phyloP scores from a whole-genome alignment of 2,113 vertebrate species.

The Plecotus auritus region DNA sequence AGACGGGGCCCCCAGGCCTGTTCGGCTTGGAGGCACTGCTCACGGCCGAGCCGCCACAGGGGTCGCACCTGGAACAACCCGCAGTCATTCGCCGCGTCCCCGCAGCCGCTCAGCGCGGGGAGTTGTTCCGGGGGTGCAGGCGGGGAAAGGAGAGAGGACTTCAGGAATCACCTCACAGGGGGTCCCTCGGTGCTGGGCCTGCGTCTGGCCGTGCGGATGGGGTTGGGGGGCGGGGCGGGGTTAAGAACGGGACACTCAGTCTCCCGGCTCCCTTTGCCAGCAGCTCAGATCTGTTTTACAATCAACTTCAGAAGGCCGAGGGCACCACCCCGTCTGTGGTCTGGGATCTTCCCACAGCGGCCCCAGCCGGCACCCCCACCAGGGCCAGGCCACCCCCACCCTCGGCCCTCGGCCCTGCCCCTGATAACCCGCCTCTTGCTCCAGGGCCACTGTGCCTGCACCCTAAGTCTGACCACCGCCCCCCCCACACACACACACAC shows the following conservation, averaged over 20 bases:
- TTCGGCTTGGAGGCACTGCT: rapidly evolving
- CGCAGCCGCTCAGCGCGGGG: too few species aligned
- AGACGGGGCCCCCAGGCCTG: rapidly evolving
- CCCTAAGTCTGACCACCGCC: neutral
- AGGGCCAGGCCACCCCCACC: too few species aligned
- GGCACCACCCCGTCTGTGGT: neutral
- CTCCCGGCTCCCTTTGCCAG: neutral
- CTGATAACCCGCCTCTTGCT: neutral
- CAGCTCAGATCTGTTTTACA: neutral
- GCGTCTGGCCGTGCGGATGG: neutral
- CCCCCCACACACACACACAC: too few species aligned
- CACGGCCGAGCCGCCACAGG: neutral
- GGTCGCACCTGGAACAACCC: neutral
- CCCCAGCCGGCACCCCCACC: rapidly evolving
- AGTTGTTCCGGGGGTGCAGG: too few species aligned
- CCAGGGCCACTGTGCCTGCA: neutral
- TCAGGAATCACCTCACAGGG: neutral
- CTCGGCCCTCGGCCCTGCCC: neutral
- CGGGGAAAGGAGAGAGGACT: neutral
- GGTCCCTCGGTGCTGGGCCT: rapidly evolving
- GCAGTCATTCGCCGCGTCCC: rapidly evolving
- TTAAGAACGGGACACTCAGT: neutral
- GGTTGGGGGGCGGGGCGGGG: rapidly evolving
- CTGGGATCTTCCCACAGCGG: neutral
- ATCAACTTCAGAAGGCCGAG: neutral